These are phyloP conservation scores for Umimayanthus kanabou DNA, from an alignment of 92 coral and sea anemone species.

Conservation along the genomic window DNA sequence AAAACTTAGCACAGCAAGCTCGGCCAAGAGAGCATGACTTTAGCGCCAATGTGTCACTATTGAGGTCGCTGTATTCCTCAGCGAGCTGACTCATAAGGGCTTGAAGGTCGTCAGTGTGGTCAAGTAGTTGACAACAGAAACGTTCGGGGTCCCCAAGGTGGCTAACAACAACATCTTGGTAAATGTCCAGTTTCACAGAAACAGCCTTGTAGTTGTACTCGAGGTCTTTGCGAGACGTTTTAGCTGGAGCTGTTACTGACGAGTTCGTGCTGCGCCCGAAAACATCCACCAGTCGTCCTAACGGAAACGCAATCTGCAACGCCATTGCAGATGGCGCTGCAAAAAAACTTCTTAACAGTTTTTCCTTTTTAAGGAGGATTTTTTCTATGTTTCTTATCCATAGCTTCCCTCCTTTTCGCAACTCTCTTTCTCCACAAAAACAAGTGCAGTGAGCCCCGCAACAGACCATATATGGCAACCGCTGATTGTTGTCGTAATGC, in stretches of 20 bases:
- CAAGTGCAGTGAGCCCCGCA: too few species aligned
- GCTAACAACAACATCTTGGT: conserved; percentile 74
- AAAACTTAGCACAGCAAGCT: conserved; percentile 93
- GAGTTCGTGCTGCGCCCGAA: conserved; percentile 49
- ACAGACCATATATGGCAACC: too few species aligned
- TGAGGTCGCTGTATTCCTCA: conserved; percentile 68
- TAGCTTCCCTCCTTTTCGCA: too few species aligned
- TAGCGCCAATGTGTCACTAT: conserved; percentile 68
- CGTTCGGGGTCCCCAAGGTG: conserved; percentile 72
- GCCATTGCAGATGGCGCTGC: too few species aligned
- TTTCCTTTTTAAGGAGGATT: too few species aligned
- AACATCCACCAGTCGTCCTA: too few species aligned
- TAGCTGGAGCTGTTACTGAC: not conserved
- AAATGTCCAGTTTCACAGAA: conserved; percentile 51
- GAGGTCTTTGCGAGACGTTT: too few species aligned
- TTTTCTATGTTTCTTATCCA: too few species aligned
- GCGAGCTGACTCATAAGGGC: conserved; percentile 77
- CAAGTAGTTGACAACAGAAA: conserved; percentile 80
- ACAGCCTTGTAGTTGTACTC: not conserved
- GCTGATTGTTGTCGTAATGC: too few species aligned
- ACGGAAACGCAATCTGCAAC: too few species aligned
- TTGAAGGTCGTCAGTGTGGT: conserved; percentile 59
- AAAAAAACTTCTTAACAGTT: too few species aligned
- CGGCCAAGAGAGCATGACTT: conserved; percentile 73
- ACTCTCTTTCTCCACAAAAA: too few species aligned